phyloP scores from a whole-genome alignment of 2,888 invertebrate species.

The Strigamia maritima region DNA sequence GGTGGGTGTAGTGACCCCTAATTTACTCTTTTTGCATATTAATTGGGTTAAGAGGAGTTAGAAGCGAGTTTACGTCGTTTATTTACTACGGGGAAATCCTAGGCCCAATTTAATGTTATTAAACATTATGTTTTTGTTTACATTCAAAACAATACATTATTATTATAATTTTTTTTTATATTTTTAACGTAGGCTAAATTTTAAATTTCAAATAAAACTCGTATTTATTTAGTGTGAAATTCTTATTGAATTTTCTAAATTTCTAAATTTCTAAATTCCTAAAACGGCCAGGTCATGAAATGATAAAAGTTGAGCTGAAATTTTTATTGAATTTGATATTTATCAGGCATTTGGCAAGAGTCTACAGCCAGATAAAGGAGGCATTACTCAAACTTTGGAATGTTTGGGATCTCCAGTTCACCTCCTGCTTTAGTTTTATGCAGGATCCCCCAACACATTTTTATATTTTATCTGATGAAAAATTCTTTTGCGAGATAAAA shows the following conservation, averaged over 20 bases:
- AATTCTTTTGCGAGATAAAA: neutral
- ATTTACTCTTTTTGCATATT: conserved; percentile 31
- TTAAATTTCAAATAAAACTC: neutral
- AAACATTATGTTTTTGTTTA: too few relatives aligned
- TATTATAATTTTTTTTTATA: neutral
- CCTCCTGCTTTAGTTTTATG: conserved; percentile 15
- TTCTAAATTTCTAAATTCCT: neutral
- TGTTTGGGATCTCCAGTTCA: conserved; percentile 26
- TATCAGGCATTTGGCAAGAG: conserved; percentile 23
- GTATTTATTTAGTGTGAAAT: neutral
- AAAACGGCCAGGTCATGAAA: neutral
- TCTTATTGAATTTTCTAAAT: neutral
- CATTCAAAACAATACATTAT: too few relatives aligned
- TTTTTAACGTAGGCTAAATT: neutral
- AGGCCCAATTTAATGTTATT: neutral
- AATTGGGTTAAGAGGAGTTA: conserved; percentile 17
- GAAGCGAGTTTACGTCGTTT: neutral
- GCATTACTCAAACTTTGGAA: conserved; percentile 33
- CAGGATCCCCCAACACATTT: conserved; percentile 1
- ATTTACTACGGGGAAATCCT: neutral
- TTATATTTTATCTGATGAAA: neutral
- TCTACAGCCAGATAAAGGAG: conserved; percentile 15
- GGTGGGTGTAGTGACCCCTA: conserved; percentile 34
- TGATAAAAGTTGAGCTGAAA: neutral
- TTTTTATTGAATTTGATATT: conserved; percentile 28